A percentile compares a stretch with the other conserved stretches of the same genome.
These are phyloP conservation scores for Spodoptera littoralis DNA, from an alignment of 2,888 invertebrate species.

Conservation along the genomic window DNA sequence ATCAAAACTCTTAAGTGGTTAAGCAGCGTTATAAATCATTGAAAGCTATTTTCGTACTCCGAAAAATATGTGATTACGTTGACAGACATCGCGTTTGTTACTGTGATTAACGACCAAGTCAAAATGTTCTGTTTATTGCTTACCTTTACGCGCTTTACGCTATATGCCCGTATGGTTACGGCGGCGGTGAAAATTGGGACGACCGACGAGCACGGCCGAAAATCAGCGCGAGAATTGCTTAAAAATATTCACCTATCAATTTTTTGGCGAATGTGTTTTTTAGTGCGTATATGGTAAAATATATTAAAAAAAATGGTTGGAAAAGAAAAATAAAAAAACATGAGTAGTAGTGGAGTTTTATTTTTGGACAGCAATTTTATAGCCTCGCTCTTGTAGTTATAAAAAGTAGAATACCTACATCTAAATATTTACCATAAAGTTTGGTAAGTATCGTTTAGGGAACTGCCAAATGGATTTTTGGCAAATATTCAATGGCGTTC, in stretches of 20 bases:
- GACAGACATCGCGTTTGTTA: conserved; percentile 52
- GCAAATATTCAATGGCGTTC: conserved; percentile 11
- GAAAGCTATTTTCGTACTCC: conserved; percentile 35
- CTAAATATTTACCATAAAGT: background rate
- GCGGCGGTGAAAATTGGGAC: conserved; percentile 46
- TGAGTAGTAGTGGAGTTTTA: conserved; percentile 5
- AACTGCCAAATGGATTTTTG: background rate
- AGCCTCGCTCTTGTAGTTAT: too few relatives aligned
- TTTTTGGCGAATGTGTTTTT: conserved; percentile 31
- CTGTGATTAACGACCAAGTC: conserved; percentile 49
- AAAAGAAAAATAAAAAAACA: conserved; percentile 5
- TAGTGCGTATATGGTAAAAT: conserved; percentile 25
- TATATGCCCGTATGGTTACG: conserved; percentile 25
- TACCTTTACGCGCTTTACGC: conserved; percentile 44
- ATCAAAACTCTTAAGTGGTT: conserved; percentile 42
- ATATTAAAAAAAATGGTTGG: conserved; percentile 15
- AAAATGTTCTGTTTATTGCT: conserved; percentile 54
- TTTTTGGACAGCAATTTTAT: conserved; percentile 4
- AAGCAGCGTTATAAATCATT: conserved; percentile 44
- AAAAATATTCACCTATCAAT: conserved; percentile 1
- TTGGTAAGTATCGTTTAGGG: background rate
- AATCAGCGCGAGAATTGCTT: conserved; percentile 26
- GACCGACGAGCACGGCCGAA: conserved; percentile 17
- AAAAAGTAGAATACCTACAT: too few relatives aligned
- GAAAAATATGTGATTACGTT: conserved; percentile 55